These are phyloP conservation scores for Mustela nigripes DNA, from an alignment of 2,113 vertebrate species.

Conservation along the genomic window DNA sequence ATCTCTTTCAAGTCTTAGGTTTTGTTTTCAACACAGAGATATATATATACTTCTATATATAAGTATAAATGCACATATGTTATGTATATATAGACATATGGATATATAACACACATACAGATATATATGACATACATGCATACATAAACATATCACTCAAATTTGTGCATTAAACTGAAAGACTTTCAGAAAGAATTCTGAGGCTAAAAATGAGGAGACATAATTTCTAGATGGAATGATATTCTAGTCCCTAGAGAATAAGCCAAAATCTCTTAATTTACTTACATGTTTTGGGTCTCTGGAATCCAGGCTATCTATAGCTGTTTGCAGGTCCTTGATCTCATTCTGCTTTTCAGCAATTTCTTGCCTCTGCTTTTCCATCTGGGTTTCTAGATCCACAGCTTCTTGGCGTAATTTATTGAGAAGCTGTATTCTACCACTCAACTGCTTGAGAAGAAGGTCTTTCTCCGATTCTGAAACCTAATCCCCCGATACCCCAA, in stretches of 20 bases:
- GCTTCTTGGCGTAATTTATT: constrained; percentile 87
- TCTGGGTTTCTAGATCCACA: constrained; percentile 88
- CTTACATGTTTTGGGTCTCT: constrained; percentile 90
- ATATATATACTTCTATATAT: neutral
- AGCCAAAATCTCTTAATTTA: constrained; percentile 69
- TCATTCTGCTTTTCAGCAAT: constrained; percentile 86
- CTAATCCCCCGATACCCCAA: constrained; percentile 80
- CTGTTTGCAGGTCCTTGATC: constrained; percentile 85
- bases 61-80: neutral
- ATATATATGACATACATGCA: neutral
- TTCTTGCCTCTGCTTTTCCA: constrained; percentile 88
- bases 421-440: constrained; percentile 86
- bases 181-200: constrained; percentile 50
- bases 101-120: neutral
- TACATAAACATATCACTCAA: neutral
- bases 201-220: neutral
- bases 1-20: neutral
- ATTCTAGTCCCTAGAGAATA: neutral
- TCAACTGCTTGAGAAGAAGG: constrained; percentile 86
- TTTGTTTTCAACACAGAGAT: neutral
- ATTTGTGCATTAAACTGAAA: constrained; percentile 39
- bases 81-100: neutral
- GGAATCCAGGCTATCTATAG: constrained; percentile 84
- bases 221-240: neutral
- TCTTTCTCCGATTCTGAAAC: constrained; percentile 89